These are phyloP conservation scores for Nesogale talazaci DNA, from an alignment of 2,113 vertebrate species.

Conservation along the genomic window DNA sequence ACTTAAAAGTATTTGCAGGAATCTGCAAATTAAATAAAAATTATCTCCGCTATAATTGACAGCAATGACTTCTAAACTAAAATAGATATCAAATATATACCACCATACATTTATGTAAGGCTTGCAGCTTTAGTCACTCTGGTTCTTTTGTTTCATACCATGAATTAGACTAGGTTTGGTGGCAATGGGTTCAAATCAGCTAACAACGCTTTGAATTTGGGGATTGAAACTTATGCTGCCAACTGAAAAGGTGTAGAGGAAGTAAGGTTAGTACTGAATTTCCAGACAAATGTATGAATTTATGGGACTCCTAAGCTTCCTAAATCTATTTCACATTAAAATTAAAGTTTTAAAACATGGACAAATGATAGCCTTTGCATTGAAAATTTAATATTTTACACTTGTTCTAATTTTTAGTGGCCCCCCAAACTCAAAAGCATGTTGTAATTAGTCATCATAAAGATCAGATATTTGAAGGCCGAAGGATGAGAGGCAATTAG, in stretches of 20 bases:
- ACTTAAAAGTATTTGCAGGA: constrained; percentile 61
- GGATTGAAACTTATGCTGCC: constrained; percentile 28
- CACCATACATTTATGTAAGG: background rate
- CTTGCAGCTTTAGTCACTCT: background rate
- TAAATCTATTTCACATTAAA: background rate
- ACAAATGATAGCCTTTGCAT: background rate
- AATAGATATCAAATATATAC: background rate
- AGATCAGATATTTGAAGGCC: background rate
- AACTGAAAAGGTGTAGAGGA: background rate
- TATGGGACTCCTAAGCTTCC: background rate
- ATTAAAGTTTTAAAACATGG: background rate
- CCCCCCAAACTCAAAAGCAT: background rate
- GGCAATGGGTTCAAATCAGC: too few species aligned
- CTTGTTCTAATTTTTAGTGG: background rate
- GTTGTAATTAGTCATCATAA: background rate
- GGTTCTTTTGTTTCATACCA: background rate
- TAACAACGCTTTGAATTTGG: background rate
- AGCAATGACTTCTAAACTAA: background rate
- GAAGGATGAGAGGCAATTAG: background rate
- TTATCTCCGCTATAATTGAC: constrained; percentile 7
- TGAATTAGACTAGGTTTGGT: background rate
- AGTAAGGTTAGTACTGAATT: background rate
- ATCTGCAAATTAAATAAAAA: constrained; percentile 29
- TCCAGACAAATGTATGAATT: background rate
- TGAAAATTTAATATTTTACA: background rate